Base-by-base conservation (phyloP, 35 echinoderm and acorn worm genomes). In the Apostichopus japonicus region DNA sequence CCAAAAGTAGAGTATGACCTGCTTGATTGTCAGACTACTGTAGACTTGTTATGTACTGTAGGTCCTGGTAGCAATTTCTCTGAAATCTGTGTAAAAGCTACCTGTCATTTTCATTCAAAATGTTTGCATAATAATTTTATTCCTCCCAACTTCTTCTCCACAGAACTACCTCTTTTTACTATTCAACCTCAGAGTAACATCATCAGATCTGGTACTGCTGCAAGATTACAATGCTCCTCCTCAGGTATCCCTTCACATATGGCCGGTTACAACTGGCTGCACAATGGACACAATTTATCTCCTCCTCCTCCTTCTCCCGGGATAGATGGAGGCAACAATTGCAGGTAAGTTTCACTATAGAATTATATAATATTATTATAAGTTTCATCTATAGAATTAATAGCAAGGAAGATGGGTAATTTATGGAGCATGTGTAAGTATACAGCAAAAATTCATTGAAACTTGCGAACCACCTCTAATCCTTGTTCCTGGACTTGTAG, bases 101-200 rank as follows among this genome's bases (percentile, higher is more conserved):
- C 11, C 61, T 65, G 61, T 27, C 9, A 80, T 3, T 80, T 23
- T 14, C 13, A 4, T 9, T 53, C 25, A 44, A 44, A 44, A 44
- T 16, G 51, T 51, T 80, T 80, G 9, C 8, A 51, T 14, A 5
- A 51, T 80, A 54, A 2, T 14, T 15, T 58, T n/a, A n/a, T n/a
- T n/a, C n/a, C n/a, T n/a, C n/a, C n/a, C n/a, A n/a, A n/a, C n/a
- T n/a, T n/a, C n/a, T 84, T 24, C 81, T 84, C 54, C 56, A 21
- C 55, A 84, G 81, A 84, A 84, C 81, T 84, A 84, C 81, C 81
- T 84, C 81, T 84, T 84, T 84, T 84, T 53, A 84, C 81, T 57
- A 84, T 84, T 84, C 81, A 84, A 84, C 81, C 81, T 84, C 81
- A 84, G 16, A 84, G 17, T 84, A 57, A 84, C 21, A 54, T 58